Percentiles rank a stretch among this genome's conserved stretches.
Conservation (phyloP, 2,888 invertebrate species). For the Eupithecia vulgata region DNA sequence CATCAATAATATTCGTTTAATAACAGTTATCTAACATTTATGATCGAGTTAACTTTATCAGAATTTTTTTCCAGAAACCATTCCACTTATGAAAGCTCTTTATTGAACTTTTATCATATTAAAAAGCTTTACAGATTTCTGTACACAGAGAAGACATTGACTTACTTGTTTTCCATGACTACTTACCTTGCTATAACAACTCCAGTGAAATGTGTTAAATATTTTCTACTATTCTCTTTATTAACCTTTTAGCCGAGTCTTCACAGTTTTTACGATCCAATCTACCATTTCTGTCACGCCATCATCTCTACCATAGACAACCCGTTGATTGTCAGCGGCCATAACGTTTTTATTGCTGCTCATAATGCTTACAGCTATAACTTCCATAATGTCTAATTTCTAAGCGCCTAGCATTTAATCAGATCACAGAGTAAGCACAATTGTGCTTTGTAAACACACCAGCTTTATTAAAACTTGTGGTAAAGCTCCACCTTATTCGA, state of each 20-base stretch:
- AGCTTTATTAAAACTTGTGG: background rate
- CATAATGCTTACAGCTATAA: constrained; percentile 26
- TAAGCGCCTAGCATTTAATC: constrained; percentile 18
- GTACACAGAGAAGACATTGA: background rate
- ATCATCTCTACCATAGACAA: constrained; percentile 14
- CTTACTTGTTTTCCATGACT: background rate
- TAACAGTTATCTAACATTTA: no score
- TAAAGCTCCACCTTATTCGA: no score
- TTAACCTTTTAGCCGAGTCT: constrained; percentile 2
- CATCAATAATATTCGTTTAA: background rate
- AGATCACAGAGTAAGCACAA: constrained; percentile 5
- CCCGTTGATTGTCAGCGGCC: constrained; percentile 25
- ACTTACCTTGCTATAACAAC: background rate
- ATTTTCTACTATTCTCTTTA: background rate
- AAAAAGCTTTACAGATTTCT: background rate
- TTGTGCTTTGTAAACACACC: background rate
- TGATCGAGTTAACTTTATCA: no score
- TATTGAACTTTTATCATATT: no score
- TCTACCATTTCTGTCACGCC: constrained; percentile 19
- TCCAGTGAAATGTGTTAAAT: background rate
- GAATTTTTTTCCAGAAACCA: no score
- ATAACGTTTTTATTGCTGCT: constrained; percentile 30
- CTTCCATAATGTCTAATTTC: constrained; percentile 22
- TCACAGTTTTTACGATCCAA: constrained; percentile 22
- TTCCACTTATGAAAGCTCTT: no score